Conservation (phyloP, 2,113 vertebrate species). For the Machaerirhynchus nigripectus region DNA sequence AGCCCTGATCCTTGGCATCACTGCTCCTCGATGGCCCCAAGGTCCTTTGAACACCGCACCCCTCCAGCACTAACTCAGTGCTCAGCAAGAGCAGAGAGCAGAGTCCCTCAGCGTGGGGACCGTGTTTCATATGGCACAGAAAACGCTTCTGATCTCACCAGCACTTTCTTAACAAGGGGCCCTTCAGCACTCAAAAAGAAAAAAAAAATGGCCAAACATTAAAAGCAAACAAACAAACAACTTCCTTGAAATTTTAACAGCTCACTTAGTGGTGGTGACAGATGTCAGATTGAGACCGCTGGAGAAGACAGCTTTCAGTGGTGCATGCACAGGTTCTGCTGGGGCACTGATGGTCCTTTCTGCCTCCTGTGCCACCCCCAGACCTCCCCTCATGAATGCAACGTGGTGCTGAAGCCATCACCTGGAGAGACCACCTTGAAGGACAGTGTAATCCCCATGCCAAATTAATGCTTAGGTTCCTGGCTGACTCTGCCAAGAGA, state of each 20-base stretch:
- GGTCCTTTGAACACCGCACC: neutral
- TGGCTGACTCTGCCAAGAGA: slow-evolving; percentile 38
- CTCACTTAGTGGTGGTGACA: neutral
- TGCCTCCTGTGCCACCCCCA: neutral
- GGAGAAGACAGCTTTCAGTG: neutral
- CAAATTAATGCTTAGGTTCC: slow-evolving; percentile 38
- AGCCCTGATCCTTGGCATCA: neutral
- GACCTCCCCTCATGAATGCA: neutral
- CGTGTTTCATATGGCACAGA: neutral
- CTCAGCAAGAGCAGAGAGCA: neutral
- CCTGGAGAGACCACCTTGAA: slow-evolving; percentile 54
- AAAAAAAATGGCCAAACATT: neutral
- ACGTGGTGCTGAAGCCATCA: neutral
- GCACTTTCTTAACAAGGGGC: neutral
- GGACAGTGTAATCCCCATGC: slow-evolving; percentile 3
- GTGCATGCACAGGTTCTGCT: neutral
- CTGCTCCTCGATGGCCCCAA: neutral
- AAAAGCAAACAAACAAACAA: neutral
- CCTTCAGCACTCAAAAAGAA: neutral
- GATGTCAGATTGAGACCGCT: neutral
- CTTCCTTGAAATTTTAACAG: neutral
- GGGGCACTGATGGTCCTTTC: neutral
- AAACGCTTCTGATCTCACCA: neutral
- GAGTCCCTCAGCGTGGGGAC: neutral
- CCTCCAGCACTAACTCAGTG: neutral